A percentile compares a stretch with the other conserved stretches of the same genome.
Conservation (phyloP, 64 coral and sea anemone species). For the Exaiptasia diaphana region DNA sequence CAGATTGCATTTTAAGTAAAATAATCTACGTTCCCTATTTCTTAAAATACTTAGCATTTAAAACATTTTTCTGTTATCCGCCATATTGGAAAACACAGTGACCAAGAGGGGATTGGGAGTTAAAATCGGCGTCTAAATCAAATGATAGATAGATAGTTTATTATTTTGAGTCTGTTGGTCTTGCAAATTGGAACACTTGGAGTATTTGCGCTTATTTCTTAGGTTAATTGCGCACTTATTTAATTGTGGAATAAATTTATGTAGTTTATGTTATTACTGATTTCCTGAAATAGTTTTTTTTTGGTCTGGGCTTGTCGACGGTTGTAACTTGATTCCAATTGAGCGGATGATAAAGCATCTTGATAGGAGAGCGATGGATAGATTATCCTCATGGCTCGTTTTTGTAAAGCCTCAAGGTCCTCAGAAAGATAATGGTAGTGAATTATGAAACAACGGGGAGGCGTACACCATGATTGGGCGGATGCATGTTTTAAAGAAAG, state of each 20-base stretch:
- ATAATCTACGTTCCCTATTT: too few species aligned
- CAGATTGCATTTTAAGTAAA: too few species aligned
- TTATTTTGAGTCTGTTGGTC: neutral
- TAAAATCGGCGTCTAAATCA: too few species aligned
- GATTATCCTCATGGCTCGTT: slow-evolving; percentile 40
- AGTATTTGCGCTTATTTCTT: neutral
- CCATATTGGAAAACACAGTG: too few species aligned
- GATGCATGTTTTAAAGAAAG: slow-evolving; percentile 38
- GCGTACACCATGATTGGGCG: slow-evolving; percentile 25
- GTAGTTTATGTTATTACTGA: neutral
- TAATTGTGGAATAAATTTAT: neutral
- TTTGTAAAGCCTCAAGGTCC: slow-evolving; percentile 29
- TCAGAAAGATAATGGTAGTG: slow-evolving; percentile 26
- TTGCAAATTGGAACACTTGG: neutral
- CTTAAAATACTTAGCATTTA: too few species aligned
- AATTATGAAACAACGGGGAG: slow-evolving; percentile 19
- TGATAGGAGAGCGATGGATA: neutral
- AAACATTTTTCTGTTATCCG: too few species aligned
- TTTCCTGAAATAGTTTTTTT: neutral
- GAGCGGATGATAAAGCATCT: neutral
- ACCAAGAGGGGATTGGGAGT: too few species aligned
- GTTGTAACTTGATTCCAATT: neutral
- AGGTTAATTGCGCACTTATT: neutral
- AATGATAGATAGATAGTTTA: too few species aligned
- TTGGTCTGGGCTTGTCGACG: neutral